Base-by-base conservation (phyloP, 2,113 vertebrate genomes). In the Oryctolagus cuniculus region DNA sequence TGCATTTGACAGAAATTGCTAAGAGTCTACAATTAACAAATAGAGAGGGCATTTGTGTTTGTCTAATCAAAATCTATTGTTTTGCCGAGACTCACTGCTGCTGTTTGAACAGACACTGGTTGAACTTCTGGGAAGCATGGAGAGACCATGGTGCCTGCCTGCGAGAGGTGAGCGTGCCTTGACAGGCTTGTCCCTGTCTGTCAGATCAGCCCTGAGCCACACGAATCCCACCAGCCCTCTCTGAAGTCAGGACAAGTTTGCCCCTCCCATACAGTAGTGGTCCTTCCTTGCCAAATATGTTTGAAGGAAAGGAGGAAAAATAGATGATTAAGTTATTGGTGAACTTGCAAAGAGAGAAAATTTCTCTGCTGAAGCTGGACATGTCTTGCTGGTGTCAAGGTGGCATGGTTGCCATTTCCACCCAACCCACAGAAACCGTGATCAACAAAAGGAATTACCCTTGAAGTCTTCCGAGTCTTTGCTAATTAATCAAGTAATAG, bases 11-110 rank as follows among this genome's bases (percentile, higher is more conserved):
- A 95, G 96, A 97, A 95, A 97, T 97, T 91, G 92, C 94, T 92
- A 82, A 95, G 96, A 91, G 95, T 97, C 90, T 97, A 96, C 95
- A 95, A 97, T 97, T 97, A 97, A 95, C 96, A 96, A 96, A 96
- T 93, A 95, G 73, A 90, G 95, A 95, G 75, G 93, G 95, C 85
- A 96, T 90, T 86, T 90, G 95, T 96, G 82, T 92, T 96, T 98
- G 97, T 93, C 97, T 97, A 97, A 96, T 96, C 96, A 96, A 93
- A 97, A 96, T 84, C 96, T 84, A 94, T 97, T 97, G 88, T 95
- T 97, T 93, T 94, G 75, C 53, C 0, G 25, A 38, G 80, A 95
- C 86, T 79, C 38, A 10, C 16, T 25, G 95, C 38, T 80, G 91
- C 87, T 90, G 96, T 93, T 91, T 79, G 55, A 96, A 92, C 81